A percentile compares a stretch with the other conserved stretches of the same genome.
Evolutionary conservation across 2,113 vertebrate genomes (phyloP).

Genomic region (Rhodinocichla rosea): DNA sequence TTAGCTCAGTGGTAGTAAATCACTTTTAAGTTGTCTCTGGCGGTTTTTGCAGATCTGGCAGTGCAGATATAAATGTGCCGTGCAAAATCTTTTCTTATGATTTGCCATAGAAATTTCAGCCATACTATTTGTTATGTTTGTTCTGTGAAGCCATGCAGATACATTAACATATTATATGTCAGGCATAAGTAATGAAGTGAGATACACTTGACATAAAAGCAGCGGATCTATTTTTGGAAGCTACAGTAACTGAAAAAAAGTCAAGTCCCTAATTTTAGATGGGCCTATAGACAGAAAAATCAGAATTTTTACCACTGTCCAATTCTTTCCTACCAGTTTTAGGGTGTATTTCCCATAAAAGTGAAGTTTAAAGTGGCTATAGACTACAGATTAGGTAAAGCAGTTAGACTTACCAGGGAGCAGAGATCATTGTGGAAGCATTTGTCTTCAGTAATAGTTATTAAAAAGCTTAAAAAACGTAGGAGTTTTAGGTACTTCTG

Average conservation of each 20-base stretch:
- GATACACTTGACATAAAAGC: not conserved
- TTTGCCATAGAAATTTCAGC: not conserved
- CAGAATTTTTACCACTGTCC: not conserved
- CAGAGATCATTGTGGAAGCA: not conserved
- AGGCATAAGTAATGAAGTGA: not conserved
- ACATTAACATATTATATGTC: not conserved
- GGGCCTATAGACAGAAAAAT: not conserved
- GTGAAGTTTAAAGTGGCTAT: not conserved
- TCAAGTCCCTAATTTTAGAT: not conserved
- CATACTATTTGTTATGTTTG: not conserved
- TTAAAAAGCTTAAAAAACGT: not conserved
- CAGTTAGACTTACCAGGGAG: not conserved
- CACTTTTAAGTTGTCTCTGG: not conserved
- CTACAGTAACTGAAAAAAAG: not conserved
- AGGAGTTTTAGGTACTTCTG: not conserved
- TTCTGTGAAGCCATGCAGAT: not conserved
- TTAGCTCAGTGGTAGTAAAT: conserved; percentile 22
- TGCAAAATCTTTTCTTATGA: not conserved
- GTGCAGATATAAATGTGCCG: not conserved
- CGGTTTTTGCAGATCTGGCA: not conserved
- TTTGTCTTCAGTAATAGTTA: not conserved
- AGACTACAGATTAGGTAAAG: not conserved
- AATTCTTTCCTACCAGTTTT: not conserved
- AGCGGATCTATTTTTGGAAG: not conserved
- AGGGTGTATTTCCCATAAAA: not conserved